Base-by-base conservation (phyloP, 2,888 invertebrate genomes). In the Sinentomon sp. region DNA sequence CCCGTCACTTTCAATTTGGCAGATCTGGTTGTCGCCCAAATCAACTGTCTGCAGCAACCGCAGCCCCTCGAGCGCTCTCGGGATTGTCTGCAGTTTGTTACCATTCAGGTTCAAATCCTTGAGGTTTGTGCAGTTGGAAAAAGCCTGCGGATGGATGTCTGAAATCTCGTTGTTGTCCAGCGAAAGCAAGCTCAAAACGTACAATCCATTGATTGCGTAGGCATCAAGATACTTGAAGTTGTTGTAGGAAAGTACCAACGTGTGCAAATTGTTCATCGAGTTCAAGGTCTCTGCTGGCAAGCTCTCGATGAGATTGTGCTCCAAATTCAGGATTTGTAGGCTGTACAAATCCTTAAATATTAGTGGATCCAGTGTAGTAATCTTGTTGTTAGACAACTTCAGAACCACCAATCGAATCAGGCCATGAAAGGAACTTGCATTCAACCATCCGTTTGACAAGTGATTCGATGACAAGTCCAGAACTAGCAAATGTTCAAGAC, bases 221-320 rank as follows among this genome's bases (percentile, higher is more conserved):
- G 75, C 73, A 51, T 82, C 78, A 43, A 85, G 61, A 47, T 73
- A 71, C 45, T 69, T 69, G 44, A 85, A 66, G 52, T 70, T 71
- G 56, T 85, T 85, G 53, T 72, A 72, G 3, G 78, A 77, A 42
- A 85, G 60, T 37, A 80, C 66, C 43, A 85, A 59, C 10, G 82
- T 82, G 54, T 85, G 83, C 38, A 85, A 60, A 56, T 85, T 85
- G 51, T 77, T 82, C 72, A 83, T 74, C 4, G 80, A 75, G 23
- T 78, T 65, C 52, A 85, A 85, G 2, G 82, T 76, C 46, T 80
- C 76, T 6, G 78, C 74, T 6, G 74, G 73, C 39, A 85, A 73
- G 36, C 64, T 71, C 50, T 77, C 75, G 34, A 85, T 56, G 48
- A 67, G 63, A 51, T 85, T 85, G 51, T 76, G 68, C 43, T 78